A percentile compares a stretch with the other conserved stretches of the same genome.
Conservation (phyloP, 2,888 invertebrate species). For the Ypsolopha sequella region DNA sequence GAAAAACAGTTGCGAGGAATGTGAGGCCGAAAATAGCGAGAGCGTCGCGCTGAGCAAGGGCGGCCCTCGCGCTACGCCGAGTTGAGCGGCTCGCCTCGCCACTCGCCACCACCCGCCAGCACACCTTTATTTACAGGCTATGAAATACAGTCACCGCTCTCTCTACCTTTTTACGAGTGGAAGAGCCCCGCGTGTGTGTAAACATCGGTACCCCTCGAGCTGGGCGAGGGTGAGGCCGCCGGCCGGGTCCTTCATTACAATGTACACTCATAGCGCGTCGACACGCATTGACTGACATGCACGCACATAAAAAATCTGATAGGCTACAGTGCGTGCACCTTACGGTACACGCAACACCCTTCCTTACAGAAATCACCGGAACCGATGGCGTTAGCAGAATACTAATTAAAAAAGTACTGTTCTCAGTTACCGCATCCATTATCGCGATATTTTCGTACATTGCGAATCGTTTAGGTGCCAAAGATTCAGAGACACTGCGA, state of each 20-base stretch:
- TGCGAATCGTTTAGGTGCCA: neutral
- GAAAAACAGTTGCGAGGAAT: slow-evolving; percentile 67
- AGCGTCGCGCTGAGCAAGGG: slow-evolving; percentile 63
- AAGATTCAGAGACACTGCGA: neutral
- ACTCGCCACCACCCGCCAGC: slow-evolving; percentile 23
- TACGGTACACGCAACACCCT: neutral
- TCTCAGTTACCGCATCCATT: neutral
- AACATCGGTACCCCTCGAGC: slow-evolving; percentile 25
- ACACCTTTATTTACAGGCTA: slow-evolving; percentile 58
- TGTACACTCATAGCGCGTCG: neutral
- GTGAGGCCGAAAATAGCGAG: slow-evolving; percentile 66
- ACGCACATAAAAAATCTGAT: neutral
- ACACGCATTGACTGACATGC: neutral
- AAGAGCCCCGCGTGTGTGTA: slow-evolving; percentile 30
- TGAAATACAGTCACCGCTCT: slow-evolving; percentile 36
- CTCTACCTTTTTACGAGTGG: slow-evolving; percentile 38
- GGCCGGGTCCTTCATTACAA: neutral
- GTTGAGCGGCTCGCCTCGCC: slow-evolving; percentile 20
- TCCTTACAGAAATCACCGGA: neutral
- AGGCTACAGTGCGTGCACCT: neutral
- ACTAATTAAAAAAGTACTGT: neutral
- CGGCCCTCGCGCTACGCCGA: slow-evolving; percentile 47
- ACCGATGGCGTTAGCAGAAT: neutral
- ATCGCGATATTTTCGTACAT: neutral
- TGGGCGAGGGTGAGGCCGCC: slow-evolving; percentile 24